A percentile compares a stretch with the other conserved stretches of the same genome.
These are phyloP conservation scores for Axinella damicornis DNA, from an alignment of 37 sponge, comb jelly and placozoan species.

Conservation along the genomic window DNA sequence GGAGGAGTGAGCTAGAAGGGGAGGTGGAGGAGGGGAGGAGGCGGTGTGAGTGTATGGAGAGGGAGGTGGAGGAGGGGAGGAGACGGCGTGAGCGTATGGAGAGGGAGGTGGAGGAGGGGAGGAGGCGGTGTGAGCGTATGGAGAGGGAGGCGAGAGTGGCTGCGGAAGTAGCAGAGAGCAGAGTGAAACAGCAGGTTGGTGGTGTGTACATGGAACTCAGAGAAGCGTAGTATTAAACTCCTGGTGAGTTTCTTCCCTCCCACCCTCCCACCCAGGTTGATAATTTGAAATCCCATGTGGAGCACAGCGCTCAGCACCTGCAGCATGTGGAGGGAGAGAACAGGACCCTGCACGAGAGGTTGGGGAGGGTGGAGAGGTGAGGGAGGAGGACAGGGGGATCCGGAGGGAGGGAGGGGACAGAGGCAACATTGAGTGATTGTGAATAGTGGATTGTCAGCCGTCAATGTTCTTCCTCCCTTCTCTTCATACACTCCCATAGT, in stretches of 20 bases:
- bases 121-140: not conserved
- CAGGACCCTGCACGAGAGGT: not conserved
- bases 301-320: not conserved
- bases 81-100: not conserved
- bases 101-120: conserved; percentile 5
- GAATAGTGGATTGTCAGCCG: too few species aligned
- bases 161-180: not conserved
- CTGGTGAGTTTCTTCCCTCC: not conserved
- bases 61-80: conserved; percentile 8
- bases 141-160: not conserved
- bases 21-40: conserved; percentile 1
- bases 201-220: not conserved
- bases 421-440: too few species aligned
- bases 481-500: too few species aligned
- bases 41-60: not conserved
- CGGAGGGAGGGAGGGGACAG: too few species aligned
- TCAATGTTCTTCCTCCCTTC: too few species aligned
- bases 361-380: not conserved
- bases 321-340: not conserved
- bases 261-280: not conserved
- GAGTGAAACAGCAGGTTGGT: not conserved
- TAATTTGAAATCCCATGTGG: not conserved
- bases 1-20: too few species aligned
- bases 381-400: not conserved
- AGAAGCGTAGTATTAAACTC: not conserved